phyloP scores from a whole-genome alignment of 2,113 vertebrate species.

The Salminus brasiliensis region DNA sequence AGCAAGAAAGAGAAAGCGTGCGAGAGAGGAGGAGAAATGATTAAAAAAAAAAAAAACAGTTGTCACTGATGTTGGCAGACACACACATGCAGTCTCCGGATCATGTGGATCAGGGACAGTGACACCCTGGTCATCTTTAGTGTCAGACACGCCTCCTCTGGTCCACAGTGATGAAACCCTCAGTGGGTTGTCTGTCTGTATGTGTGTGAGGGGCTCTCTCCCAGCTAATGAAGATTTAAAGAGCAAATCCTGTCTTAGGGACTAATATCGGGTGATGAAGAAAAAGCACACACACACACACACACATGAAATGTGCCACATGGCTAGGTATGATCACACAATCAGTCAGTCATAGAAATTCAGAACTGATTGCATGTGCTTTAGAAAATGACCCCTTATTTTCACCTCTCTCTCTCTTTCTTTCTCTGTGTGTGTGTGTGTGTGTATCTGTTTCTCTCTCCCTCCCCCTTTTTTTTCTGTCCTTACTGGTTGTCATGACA shows the following conservation, averaged over 20 bases:
- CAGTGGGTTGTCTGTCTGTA: not conserved
- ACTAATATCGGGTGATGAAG: conserved; percentile 11
- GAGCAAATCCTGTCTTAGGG: conserved; percentile 15
- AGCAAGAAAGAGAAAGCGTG: too few species aligned
- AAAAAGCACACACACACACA: conserved; percentile 22
- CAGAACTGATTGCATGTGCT: not conserved
- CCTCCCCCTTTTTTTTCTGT: not conserved
- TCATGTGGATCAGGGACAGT: too few species aligned
- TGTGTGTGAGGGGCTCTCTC: not conserved
- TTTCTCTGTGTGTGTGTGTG: not conserved
- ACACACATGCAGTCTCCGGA: conserved; percentile 30
- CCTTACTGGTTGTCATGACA: not conserved
- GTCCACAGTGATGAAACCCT: not conserved
- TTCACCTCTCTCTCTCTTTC: not conserved
- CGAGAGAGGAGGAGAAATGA: too few species aligned
- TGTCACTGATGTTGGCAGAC: not conserved
- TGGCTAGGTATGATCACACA: not conserved
- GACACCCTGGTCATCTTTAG: conserved; percentile 28
- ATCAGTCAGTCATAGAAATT: conserved; percentile 15
- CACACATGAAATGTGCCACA: not conserved
- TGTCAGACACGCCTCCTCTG: conserved; percentile 1
- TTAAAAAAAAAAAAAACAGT: not conserved
- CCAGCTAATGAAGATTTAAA: conserved; percentile 33
- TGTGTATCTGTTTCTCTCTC: not conserved
- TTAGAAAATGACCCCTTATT: not conserved